These are phyloP conservation scores for Cochlearius cochlearius DNA, from an alignment of 2,113 vertebrate species.

Conservation along the genomic window DNA sequence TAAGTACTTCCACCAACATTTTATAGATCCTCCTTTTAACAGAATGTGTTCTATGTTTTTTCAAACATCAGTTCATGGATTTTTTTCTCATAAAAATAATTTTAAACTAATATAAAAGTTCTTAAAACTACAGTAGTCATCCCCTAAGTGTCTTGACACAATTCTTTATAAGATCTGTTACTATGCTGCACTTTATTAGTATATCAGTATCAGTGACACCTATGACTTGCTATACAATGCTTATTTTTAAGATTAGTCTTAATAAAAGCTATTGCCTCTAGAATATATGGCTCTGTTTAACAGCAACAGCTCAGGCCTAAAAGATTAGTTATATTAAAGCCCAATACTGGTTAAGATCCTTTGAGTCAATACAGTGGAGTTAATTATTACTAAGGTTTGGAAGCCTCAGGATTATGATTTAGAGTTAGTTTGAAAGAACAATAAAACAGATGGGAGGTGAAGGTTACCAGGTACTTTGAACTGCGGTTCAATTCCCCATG, in stretches of 20 bases:
- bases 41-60: neutral
- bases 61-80: neutral
- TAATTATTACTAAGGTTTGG: conserved; percentile 57
- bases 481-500: conserved; percentile 62
- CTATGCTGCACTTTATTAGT: neutral
- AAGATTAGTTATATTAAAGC: conserved; percentile 54
- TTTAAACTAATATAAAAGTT: neutral
- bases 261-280: conserved; percentile 8
- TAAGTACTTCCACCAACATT: neutral
- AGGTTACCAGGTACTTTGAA: conserved; percentile 70
- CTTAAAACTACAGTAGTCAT: neutral
- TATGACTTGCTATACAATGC: neutral
- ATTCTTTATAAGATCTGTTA: neutral
- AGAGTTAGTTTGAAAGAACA: conserved; percentile 59
- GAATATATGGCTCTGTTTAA: neutral
- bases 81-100: neutral
- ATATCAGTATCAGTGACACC: neutral
- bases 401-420: conserved; percentile 36
- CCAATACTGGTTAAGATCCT: conserved; percentile 22
- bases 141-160: neutral
- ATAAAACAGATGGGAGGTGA: conserved; percentile 60
- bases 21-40: neutral
- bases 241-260: conserved; percentile 31
- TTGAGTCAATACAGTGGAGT: conserved; percentile 44
- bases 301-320: conserved; percentile 23